Base-by-base conservation (phyloP, 2,797 vertebrate species). In the Melanotaenia maccullochi region DNA sequence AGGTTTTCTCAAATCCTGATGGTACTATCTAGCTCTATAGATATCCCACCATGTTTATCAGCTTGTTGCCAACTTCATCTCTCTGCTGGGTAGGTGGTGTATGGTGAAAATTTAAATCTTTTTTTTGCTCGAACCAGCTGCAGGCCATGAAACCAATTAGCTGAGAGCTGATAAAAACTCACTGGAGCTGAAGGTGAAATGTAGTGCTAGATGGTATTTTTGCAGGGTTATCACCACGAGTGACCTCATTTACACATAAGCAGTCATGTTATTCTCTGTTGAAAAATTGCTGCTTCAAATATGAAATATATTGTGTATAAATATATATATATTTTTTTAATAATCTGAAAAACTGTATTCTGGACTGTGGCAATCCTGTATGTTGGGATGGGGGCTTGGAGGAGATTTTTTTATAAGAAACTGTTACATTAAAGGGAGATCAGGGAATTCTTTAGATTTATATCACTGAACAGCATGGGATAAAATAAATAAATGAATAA, bases 111-210 rank as follows among this genome's bases (percentile, higher is more conserved):
- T 59, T 44, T 55, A 18, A 36, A 79, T 36, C 36, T 16, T 60
- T 58, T 58, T 64, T 2, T 62, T 1, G 65, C 12, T 59, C 22
- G 64, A 76, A 79, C 64, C 57, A 25, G 33, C 63, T 65, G 44
- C 4, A 1, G 47, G 57, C 28, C 47, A 40, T 51, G 32, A 60
- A 71, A 62, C 7, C 44, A 68, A 67, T 73, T 65, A 65, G n/a
- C 25, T 57, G 12, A 36, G 65, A 66, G 60, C 75, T 22, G 38
- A 60, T 63, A 69, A 66, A 70, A 68, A n/a, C 9, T 32, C 40
- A 2, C 4, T 1, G 20, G 12, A 64, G 28, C 59, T 68, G 16
- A 54, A 36, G 8, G 3, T 28, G n/a, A 54, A 47, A 30, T 65
- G 56, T n/a, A 11, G 28, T 32, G n/a, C 6, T 56, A 18, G 28